A percentile compares a stretch with the other conserved stretches of the same genome.
Conservation (phyloP, 1,140 invertebrate species). For the Caenorhabditis briggsae region DNA sequence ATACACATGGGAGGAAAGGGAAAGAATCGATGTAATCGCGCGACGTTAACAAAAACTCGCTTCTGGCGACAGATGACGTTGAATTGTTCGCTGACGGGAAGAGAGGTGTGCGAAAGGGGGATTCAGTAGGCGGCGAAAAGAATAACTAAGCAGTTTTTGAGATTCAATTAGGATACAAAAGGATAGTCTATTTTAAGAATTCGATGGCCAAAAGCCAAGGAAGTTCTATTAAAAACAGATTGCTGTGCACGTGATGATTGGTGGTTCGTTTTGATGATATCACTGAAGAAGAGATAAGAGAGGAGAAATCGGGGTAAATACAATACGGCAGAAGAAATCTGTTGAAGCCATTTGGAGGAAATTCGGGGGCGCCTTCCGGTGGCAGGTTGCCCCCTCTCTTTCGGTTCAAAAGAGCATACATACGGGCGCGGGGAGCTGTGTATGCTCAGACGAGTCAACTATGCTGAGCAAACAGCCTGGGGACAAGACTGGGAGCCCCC, state of each 20-base stretch:
- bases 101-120: too few relatives aligned
- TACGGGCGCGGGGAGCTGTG: background rate
- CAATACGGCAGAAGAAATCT: background rate
- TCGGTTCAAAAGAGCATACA: constrained; percentile 29
- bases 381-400: background rate
- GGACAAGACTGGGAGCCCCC: background rate
- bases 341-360: background rate
- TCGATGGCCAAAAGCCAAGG: too few relatives aligned
- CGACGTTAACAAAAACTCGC: constrained; percentile 3
- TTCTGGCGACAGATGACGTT: background rate
- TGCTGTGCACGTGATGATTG: too few relatives aligned
- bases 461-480: constrained; percentile 19
- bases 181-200: too few relatives aligned
- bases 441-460: constrained; percentile 37
- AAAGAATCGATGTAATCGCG: constrained; percentile 16
- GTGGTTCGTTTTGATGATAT: too few relatives aligned
- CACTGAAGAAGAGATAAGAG: too few relatives aligned
- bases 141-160: too few relatives aligned
- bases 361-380: background rate
- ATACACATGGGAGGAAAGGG: background rate
- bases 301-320: background rate
- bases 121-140: too few relatives aligned
- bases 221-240: too few relatives aligned
- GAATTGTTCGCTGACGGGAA: background rate
- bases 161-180: too few relatives aligned